Evolutionary conservation across 2,113 vertebrate genomes (phyloP).

Genomic region (Sinocyclocheilus rhinocerous): DNA sequence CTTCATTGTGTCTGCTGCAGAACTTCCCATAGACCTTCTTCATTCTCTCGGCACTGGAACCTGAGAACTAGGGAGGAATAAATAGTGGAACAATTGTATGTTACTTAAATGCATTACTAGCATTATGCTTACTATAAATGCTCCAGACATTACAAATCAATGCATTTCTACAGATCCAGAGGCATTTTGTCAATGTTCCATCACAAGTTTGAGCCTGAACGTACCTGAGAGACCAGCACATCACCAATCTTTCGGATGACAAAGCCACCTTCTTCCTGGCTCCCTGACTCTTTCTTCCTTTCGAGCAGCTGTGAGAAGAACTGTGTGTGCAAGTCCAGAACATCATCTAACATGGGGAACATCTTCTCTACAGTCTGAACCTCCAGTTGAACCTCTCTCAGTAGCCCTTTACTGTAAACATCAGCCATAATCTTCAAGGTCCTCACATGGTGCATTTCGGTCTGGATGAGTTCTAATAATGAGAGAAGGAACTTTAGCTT

Average conservation of each 20-base stretch:
- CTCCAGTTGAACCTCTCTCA: conserved; percentile 85
- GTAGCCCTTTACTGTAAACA: conserved; percentile 87
- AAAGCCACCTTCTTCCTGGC: conserved; percentile 81
- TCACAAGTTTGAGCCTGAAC: conserved; percentile 11
- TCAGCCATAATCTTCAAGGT: conserved; percentile 93
- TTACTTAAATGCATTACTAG: neutral
- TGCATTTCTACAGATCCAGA: neutral
- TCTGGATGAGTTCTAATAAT: conserved; percentile 87
- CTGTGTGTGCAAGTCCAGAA: conserved; percentile 85
- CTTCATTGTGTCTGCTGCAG: conserved; percentile 92
- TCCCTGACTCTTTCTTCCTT: conserved; percentile 72
- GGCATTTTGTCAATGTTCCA: neutral
- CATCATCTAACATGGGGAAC: conserved; percentile 87
- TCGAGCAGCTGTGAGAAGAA: conserved; percentile 87
- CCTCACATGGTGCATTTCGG: conserved; percentile 90
- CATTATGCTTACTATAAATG: neutral
- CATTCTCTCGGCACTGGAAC: conserved; percentile 82
- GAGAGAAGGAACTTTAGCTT: neutral
- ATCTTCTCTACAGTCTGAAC: conserved; percentile 83
- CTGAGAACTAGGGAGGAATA: conserved; percentile 80
- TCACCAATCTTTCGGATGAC: conserved; percentile 88
- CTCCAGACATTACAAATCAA: neutral
- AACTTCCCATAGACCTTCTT: conserved; percentile 91
- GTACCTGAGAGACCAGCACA: conserved; percentile 85
- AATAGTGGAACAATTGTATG: neutral